Evolutionary conservation across 2,113 vertebrate genomes (phyloP), one percentile per base, ranked within the genome.

Genomic region (Pardalotus punctatus): DNA sequence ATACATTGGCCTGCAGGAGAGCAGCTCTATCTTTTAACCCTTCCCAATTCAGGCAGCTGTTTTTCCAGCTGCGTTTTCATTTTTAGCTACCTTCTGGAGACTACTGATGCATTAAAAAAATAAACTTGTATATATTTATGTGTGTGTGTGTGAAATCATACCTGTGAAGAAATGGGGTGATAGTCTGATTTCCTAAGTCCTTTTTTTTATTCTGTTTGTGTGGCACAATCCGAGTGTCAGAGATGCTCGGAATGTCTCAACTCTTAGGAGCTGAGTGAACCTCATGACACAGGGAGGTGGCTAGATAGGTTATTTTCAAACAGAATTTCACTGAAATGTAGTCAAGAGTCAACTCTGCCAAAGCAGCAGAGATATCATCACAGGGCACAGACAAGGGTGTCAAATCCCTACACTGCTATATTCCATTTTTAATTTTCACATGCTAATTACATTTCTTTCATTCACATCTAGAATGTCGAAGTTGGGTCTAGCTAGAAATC

Each of bases 1-100:
- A 22, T n/a, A 8, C 0, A 0, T 27, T 6, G 3, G 51, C 11
- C 29, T 66, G 12, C 10, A 31, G 45, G 43, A 65, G 1, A 79
- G 31, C 11, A 51, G 9, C 17, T 73, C 19, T 38, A 4, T 11
- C 13, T 54, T 21, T 74, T 70, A 50, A 22, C 8, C 5, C 1
- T 6, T 6, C 9, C 6, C 33, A 48, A 4, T 9, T 38, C 10
- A 67, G 38, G 14, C 14, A 79, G 14, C 10, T 67, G 42, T 35
- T 43, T 93, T 57, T 72, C 50, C 35, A 35, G 35, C 27, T 78
- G 5, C 0, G 0, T 88, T 91, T 83, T 77, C 7, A 29, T 77
- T 83, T 51, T 78, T 38, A 83, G 40, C 14, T 81, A 50, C 38
- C 13, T 86, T 62, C 47, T 70, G 40, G 28, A 71, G 29, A 8